Conservation (phyloP, 2,797 vertebrate genomes). For the Falco naumanni region DNA sequence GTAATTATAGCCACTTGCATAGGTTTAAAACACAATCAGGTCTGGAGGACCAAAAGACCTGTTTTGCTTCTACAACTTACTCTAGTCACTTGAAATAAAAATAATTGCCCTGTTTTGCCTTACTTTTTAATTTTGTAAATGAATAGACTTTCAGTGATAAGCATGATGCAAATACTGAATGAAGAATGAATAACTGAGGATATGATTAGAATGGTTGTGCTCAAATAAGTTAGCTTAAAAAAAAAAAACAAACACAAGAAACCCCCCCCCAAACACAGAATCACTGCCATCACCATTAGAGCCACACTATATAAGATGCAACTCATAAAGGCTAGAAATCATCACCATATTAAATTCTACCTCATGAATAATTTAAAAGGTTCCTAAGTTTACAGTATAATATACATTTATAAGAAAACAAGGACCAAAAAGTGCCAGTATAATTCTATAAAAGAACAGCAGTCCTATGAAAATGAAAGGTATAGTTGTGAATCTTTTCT, state of each 20-base stretch:
- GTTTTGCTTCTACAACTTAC: background rate
- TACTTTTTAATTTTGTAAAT: constrained; percentile 56
- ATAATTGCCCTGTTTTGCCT: constrained; percentile 26
- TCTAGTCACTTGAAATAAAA: constrained; percentile 60
- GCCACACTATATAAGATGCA: constrained; percentile 44
- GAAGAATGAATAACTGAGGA: constrained; percentile 54
- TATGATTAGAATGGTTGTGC: constrained; percentile 37
- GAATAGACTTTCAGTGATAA: background rate
- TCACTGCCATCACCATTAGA: constrained; percentile 12
- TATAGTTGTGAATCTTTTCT: constrained; percentile 63
- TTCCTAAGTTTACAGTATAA: constrained; percentile 77
- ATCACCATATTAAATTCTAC: constrained; percentile 76
- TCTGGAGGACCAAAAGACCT: constrained; percentile 20
- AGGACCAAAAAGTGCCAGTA: constrained; percentile 65
- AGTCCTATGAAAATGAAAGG: constrained; percentile 59
- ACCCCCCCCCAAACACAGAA: background rate
- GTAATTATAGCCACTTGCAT: constrained; percentile 68
- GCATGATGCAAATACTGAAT: background rate
- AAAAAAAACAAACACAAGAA: background rate
- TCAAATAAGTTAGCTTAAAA: constrained; percentile 62
- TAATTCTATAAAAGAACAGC: constrained; percentile 69
- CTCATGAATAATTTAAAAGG: constrained; percentile 81
- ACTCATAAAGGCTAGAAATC: constrained; percentile 77
- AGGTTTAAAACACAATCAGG: constrained; percentile 47
- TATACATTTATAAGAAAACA: constrained; percentile 78